These are phyloP conservation scores for Synaphobranchus kaupii DNA, from an alignment of 2,797 vertebrate species.

Conservation along the genomic window DNA sequence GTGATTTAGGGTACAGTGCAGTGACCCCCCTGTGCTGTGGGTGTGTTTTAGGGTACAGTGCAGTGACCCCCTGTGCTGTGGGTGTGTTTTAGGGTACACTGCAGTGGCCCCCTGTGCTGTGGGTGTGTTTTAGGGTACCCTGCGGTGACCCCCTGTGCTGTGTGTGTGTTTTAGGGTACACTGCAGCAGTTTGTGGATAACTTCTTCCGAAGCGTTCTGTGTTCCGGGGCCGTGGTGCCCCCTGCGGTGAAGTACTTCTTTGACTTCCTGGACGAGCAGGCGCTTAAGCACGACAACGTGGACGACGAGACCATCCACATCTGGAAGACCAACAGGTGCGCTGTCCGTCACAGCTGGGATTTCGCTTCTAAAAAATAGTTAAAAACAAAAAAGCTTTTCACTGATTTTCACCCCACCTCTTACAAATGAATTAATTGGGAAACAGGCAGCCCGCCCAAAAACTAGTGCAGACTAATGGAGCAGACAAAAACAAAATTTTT, in stretches of 20 bases:
- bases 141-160: not conserved
- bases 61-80: not conserved
- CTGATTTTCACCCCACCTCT: not conserved
- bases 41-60: not conserved
- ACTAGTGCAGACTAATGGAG: not conserved
- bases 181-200: conserved; percentile 98
- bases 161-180: conserved; percentile 81
- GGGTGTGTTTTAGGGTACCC: not conserved
- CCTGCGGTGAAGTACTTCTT: conserved; percentile 98
- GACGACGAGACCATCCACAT: conserved; percentile 98
- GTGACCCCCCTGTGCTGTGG: not conserved
- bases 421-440: not conserved
- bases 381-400: not conserved
- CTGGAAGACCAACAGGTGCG: conserved; percentile 98
- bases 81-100: conserved; percentile 6
- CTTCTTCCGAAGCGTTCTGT: conserved; percentile 94
- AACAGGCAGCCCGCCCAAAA: not conserved
- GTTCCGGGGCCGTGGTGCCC: conserved; percentile 86
- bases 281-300: conserved; percentile 88
- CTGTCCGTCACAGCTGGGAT: not conserved
- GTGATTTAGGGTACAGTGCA: too few species aligned
- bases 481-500: too few species aligned
- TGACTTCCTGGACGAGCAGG: conserved; percentile 97
- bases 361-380: not conserved
- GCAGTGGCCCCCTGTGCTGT: not conserved